A percentile compares a stretch with the other conserved stretches of the same genome.
These are phyloP conservation scores for Cheilosia impressa DNA, from an alignment of 2,888 invertebrate species.

Conservation along the genomic window DNA sequence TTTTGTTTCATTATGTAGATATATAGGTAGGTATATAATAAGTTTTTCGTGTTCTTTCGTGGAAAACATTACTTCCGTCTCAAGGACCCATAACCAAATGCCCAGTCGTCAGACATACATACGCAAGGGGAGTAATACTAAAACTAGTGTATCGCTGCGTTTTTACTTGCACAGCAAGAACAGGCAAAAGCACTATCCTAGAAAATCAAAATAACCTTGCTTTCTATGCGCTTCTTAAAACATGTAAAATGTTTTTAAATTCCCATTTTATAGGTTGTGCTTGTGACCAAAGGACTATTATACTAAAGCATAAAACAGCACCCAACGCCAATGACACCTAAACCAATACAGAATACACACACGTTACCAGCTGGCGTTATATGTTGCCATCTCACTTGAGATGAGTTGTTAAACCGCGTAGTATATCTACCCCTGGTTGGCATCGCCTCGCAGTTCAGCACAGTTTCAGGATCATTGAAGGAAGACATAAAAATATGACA, in stretches of 20 bases:
- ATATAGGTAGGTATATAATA: too few species aligned
- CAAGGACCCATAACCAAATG: too few species aligned
- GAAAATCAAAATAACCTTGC: neutral
- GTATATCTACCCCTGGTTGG: neutral
- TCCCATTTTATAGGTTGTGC: constrained; percentile 25
- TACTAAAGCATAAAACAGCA: constrained; percentile 27
- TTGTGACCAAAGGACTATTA: constrained; percentile 20
- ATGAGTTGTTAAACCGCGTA: constrained; percentile 9
- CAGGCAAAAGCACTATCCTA: constrained; percentile 37
- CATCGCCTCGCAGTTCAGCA: neutral
- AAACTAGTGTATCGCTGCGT: neutral
- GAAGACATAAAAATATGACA: constrained; percentile 66
- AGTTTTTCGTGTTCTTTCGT: too few species aligned
- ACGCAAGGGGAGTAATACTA: neutral
- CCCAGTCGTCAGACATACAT: too few species aligned
- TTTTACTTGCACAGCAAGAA: constrained; percentile 2
- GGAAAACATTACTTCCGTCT: too few species aligned
- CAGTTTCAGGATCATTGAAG: constrained; percentile 37
- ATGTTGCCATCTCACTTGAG: constrained; percentile 1
- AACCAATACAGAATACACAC: constrained; percentile 14
- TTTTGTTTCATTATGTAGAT: too few species aligned
- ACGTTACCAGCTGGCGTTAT: neutral
- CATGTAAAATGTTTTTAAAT: constrained; percentile 32
- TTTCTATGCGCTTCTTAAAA: neutral
- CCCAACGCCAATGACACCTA: neutral